These are phyloP conservation scores for Antrozous pallidus DNA, from an alignment of 2,797 vertebrate species.

Conservation along the genomic window DNA sequence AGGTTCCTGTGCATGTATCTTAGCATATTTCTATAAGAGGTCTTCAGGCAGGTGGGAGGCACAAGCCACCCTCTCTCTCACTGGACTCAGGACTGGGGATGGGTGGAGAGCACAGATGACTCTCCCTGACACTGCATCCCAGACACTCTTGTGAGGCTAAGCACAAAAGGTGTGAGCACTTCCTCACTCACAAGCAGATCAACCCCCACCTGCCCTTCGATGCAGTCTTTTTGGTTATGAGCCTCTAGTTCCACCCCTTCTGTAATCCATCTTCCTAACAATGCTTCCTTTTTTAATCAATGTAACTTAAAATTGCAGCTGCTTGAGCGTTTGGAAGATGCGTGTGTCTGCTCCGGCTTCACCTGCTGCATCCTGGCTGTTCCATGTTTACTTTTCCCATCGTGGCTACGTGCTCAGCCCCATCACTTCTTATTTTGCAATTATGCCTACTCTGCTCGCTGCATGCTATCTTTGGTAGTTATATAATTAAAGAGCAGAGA, in stretches of 20 bases:
- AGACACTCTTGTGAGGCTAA: rapidly evolving
- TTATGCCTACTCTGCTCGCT: slow-evolving; percentile 64
- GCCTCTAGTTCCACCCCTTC: background rate
- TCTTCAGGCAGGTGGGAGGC: background rate
- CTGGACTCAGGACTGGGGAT: no score
- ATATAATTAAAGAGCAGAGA: slow-evolving; percentile 79
- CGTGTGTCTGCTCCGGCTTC: background rate
- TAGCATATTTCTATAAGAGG: background rate
- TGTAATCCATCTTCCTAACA: background rate
- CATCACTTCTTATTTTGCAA: slow-evolving; percentile 60
- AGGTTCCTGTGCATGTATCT: background rate
- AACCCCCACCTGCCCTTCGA: rapidly evolving
- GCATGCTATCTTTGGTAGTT: slow-evolving; percentile 55
- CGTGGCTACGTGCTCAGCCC: slow-evolving; percentile 9
- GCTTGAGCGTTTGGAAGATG: background rate
- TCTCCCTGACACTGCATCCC: background rate
- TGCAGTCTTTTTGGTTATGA: background rate
- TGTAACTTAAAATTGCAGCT: background rate
- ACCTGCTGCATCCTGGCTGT: background rate
- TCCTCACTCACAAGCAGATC: rapidly evolving
- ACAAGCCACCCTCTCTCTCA: background rate
- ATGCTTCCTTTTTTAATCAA: background rate
- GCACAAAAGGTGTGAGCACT: rapidly evolving
- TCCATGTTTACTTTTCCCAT: background rate
- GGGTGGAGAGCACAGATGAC: background rate